Percentiles rank a stretch among this genome's conserved stretches.
Conservation (phyloP, 2,113 vertebrate species). For the Pollimyrus isidori region DNA sequence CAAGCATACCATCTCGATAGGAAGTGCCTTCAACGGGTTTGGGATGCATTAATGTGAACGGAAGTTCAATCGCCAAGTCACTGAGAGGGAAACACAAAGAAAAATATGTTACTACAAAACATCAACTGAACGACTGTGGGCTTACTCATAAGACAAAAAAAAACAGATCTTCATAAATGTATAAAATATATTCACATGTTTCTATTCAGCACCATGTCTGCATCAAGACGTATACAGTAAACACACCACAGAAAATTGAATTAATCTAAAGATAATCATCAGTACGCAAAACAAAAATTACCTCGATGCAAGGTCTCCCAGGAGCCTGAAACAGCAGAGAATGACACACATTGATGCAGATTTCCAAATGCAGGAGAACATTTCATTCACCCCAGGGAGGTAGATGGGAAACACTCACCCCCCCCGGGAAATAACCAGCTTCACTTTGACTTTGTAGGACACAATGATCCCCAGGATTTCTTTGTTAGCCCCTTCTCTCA, state of each 20-base stretch:
- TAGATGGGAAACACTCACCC: conserved; percentile 64
- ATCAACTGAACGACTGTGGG: not conserved
- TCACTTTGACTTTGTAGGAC: conserved; percentile 96
- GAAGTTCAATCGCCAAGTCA: conserved; percentile 84
- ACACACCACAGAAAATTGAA: not conserved
- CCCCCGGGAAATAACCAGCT: conserved; percentile 90
- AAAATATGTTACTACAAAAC: not conserved
- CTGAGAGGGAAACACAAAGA: conserved; percentile 53
- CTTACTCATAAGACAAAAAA: not conserved
- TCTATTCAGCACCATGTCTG: not conserved
- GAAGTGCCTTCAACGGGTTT: conserved; percentile 78
- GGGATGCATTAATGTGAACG: conserved; percentile 91
- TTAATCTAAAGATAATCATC: not conserved
- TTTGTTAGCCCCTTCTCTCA: conserved; percentile 84
- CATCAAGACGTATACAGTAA: not conserved
- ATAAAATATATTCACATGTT: not conserved
- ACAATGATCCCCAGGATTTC: conserved; percentile 93
- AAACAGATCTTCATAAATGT: not conserved
- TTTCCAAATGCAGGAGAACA: not conserved
- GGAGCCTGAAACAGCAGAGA: conserved; percentile 54
- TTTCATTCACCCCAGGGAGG: not conserved
- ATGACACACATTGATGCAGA: conserved; percentile 17
- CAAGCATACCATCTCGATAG: conserved; percentile 69
- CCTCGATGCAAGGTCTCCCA: conserved; percentile 93
- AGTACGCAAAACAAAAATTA: conserved; percentile 46